Conservation (phyloP, 1,140 invertebrate genomes). For the Nixonia krombeini region DNA sequence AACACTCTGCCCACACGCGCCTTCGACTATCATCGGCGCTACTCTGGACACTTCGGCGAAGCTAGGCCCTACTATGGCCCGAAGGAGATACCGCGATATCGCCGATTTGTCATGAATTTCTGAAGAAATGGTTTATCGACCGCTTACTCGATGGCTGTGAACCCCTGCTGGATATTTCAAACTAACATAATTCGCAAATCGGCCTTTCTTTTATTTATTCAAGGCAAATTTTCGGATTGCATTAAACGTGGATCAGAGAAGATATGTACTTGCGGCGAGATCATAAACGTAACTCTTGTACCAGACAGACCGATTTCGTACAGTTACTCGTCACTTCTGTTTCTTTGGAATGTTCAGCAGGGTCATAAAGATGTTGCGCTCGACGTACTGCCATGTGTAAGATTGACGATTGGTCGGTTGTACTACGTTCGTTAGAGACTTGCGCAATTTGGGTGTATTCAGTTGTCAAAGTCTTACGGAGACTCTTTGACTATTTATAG, state of each 20-base stretch:
- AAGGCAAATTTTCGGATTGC: too few species aligned
- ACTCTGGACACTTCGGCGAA: slow-evolving; percentile 12
- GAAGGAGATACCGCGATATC: slow-evolving; percentile 31
- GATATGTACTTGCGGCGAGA: too few species aligned
- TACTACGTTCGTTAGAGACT: not conserved
- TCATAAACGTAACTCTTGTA: too few species aligned
- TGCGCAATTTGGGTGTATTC: too few species aligned
- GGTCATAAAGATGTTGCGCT: slow-evolving; percentile 10
- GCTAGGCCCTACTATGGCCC: slow-evolving; percentile 1
- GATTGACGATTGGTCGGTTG: slow-evolving; percentile 37
- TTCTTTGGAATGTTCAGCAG: not conserved
- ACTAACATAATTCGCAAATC: too few species aligned
- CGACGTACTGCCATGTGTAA: slow-evolving; percentile 29
- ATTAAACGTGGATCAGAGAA: too few species aligned
- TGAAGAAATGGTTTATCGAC: too few species aligned
- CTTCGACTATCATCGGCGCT: slow-evolving; percentile 14
- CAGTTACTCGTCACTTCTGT: too few species aligned
- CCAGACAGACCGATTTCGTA: too few species aligned
- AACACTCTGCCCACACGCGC: slow-evolving; percentile 7
- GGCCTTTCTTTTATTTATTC: too few species aligned
- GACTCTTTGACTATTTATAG: too few species aligned
- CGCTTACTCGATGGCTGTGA: slow-evolving; percentile 37
- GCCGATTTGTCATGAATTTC: slow-evolving; percentile 9
- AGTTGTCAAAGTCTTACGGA: too few species aligned
- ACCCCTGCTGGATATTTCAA: slow-evolving; percentile 13